phyloP scores from a whole-genome alignment of 1,140 invertebrate genomes.

The Lutraria rhynchaena region DNA sequence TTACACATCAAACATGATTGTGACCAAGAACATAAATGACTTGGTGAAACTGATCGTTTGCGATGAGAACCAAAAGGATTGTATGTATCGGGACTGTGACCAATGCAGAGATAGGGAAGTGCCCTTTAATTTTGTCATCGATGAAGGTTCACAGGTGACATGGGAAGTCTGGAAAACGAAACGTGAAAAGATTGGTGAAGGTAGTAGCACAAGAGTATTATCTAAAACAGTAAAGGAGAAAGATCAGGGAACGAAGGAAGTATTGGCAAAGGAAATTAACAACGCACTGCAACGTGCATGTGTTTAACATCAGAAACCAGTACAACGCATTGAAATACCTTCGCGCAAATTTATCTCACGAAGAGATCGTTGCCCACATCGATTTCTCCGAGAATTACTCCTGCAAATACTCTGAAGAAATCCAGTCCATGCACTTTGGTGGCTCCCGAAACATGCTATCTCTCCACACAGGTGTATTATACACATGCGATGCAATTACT shows the following conservation, averaged over 20 bases:
- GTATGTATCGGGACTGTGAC: constrained; percentile 40
- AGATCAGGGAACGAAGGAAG: constrained; percentile 29
- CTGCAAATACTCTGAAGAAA: constrained; percentile 58
- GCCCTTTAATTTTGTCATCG: not conserved
- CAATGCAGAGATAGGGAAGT: constrained; percentile 7
- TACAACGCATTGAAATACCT: constrained; percentile 42
- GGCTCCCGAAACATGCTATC: constrained; percentile 57
- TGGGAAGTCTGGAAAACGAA: constrained; percentile 21
- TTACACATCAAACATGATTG: not conserved
- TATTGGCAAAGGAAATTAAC: constrained; percentile 12
- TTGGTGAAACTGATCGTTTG: not conserved
- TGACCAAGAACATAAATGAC: not conserved
- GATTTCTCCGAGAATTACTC: constrained; percentile 65
- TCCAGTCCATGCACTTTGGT: constrained; percentile 66
- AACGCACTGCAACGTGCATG: constrained; percentile 18
- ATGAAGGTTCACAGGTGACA: constrained; percentile 16
- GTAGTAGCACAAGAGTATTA: not conserved
- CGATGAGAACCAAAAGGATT: not conserved
- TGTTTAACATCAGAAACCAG: constrained; percentile 60
- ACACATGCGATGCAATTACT: not conserved
- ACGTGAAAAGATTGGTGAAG: constrained; percentile 16
- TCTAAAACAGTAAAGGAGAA: constrained; percentile 24
- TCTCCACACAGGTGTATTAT: constrained; percentile 59
- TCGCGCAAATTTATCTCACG: constrained; percentile 15
- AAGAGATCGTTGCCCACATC: constrained; percentile 56